Base-by-base conservation (phyloP, 2,113 vertebrate genomes). In the Mustela lutreola region DNA sequence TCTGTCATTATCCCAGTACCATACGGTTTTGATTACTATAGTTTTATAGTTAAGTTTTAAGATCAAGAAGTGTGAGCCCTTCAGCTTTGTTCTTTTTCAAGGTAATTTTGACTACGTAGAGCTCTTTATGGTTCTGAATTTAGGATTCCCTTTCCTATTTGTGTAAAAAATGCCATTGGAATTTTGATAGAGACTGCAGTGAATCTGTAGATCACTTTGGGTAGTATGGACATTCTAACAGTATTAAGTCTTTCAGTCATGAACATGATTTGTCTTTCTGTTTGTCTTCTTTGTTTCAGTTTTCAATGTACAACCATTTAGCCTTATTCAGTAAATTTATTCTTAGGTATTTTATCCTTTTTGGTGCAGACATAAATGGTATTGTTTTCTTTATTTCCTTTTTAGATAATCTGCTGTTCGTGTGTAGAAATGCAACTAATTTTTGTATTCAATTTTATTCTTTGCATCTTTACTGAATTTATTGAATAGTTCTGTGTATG, bases 11-110 rank as follows among this genome's bases (percentile, higher is more conserved):
- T 81, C 28, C 26, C 11, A 14, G 28, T 39, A 19, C 24, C 60
- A 70, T 67, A 22, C 31, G 28, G 63, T 65, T 91, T 81, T 39
- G 24, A 42, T 65, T 56, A 67, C 26, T 70, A 21, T 31, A 56
- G n/a, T 26, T 89, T 82, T 89, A 6, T 94, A 73, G 62, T 86
- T 86, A 78, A 26, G 53, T 56, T 78, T 67, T 78, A 48, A 93
- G 65, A 86, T 62, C 31, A 94, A 11, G 28, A 79, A n/a, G n/a
- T 82, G 14, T 82, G 42, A 82, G 26, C 18, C 33, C 1, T 89
- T 28, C 26, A 89, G 42, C 18, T 18, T 89, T 89, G 63, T 56
- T 39, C n/a, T 60, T 88, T 82, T 26, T 73, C 33, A 82, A 89
- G 12, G 62, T 53, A 65, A 16, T 63, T 89, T 94, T 75, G 56